Evolutionary conservation across 1,140 invertebrate genomes (phyloP).

Genomic region (Camponotus vicinus): DNA sequence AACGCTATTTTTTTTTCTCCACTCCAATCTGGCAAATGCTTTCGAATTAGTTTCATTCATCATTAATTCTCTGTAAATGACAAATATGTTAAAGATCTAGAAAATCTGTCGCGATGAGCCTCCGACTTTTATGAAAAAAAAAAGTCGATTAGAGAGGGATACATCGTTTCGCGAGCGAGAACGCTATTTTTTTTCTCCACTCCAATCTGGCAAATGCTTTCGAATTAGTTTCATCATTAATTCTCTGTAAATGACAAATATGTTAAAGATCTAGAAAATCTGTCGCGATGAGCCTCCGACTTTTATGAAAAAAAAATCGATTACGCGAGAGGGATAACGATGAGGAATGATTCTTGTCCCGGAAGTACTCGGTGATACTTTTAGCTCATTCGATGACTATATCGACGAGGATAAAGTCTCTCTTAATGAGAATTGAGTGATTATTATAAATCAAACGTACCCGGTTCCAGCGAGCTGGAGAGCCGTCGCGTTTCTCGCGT

Average conservation of each 20-base stretch:
- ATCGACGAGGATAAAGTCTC: constrained; percentile 68
- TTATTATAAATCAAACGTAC: constrained; percentile 83
- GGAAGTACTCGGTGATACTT: neutral
- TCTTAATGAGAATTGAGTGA: constrained; percentile 82
- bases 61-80: neutral
- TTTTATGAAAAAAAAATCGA: constrained; percentile 29
- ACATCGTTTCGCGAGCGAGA: constrained; percentile 14
- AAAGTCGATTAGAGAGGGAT: constrained; percentile 28
- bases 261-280: constrained; percentile 50
- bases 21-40: neutral
- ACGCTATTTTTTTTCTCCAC: neutral
- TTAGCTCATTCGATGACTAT: constrained; percentile 34
- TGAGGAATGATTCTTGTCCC: constrained; percentile 16
- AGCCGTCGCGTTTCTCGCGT: constrained; percentile 79
- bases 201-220: neutral
- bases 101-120: constrained; percentile 45
- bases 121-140: constrained; percentile 1
- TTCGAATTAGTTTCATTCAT: neutral
- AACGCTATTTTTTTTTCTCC: neutral
- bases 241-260: neutral
- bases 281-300: constrained; percentile 12
- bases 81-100: constrained; percentile 29
- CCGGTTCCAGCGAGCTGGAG: constrained; percentile 53
- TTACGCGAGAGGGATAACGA: too few species aligned
- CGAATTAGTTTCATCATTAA: neutral